These are phyloP conservation scores for Melipona quadrifasciata DNA, from an alignment of 1,140 invertebrate genomes.

Conservation along the genomic window DNA sequence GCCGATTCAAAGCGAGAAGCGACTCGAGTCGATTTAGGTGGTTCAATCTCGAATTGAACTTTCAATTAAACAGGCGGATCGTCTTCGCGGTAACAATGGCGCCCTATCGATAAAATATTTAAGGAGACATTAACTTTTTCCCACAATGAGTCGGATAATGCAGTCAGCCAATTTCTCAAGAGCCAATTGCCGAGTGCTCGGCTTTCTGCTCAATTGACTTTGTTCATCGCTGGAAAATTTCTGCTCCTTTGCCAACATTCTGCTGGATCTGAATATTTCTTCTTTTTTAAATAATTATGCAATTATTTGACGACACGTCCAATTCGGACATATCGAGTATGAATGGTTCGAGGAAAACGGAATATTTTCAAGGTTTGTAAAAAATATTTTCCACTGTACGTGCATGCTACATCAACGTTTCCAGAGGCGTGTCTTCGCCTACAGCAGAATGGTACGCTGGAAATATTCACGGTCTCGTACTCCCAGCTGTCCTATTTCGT, in stretches of 20 bases:
- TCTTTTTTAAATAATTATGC: too few species aligned
- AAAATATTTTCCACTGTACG: not conserved
- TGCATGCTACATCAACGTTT: not conserved
- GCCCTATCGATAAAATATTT: not conserved
- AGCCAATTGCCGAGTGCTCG: not conserved
- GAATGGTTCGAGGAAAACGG: too few species aligned
- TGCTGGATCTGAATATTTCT: too few species aligned
- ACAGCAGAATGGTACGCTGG: not conserved
- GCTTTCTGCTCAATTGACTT: constrained; percentile 42
- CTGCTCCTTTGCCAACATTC: not conserved
- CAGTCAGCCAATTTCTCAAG: not conserved
- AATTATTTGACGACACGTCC: too few species aligned
- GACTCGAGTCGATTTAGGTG: too few species aligned
- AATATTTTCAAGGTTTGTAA: too few species aligned
- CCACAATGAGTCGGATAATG: not conserved
- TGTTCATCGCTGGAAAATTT: not conserved
- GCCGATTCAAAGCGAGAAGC: too few species aligned
- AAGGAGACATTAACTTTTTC: not conserved
- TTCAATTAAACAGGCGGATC: not conserved
- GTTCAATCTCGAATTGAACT: not conserved
- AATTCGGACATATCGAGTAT: too few species aligned
- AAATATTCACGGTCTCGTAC: constrained; percentile 20
- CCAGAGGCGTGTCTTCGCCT: too few species aligned
- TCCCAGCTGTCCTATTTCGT: not conserved
- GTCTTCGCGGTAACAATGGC: not conserved